These are phyloP conservation scores for Ctenomys sociabilis DNA, from an alignment of 2,113 vertebrate species.

Conservation along the genomic window DNA sequence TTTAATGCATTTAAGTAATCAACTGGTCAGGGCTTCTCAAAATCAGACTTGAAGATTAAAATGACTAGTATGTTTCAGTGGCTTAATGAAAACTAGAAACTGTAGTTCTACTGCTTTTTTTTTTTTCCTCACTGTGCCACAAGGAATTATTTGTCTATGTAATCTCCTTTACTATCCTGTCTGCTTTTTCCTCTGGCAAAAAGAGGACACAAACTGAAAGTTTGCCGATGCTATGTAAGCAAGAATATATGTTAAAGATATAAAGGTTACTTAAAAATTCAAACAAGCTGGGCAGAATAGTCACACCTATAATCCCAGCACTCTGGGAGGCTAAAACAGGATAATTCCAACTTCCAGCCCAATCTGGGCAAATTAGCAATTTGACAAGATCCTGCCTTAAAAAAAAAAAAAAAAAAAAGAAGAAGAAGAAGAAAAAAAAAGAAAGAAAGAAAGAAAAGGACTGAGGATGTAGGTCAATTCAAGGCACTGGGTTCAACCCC, in stretches of 20 bases:
- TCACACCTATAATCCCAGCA: background rate
- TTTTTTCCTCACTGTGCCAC: background rate
- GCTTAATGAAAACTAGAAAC: conserved; percentile 29
- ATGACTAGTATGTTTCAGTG: background rate
- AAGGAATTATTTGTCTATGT: background rate
- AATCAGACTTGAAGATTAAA: conserved; percentile 51
- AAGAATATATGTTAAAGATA: background rate
- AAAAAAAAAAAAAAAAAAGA: background rate
- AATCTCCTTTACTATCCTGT: background rate
- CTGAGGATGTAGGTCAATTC: background rate
- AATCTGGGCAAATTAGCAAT: background rate
- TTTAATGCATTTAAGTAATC: background rate
- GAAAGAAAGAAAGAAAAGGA: background rate
- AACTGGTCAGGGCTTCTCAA: background rate
- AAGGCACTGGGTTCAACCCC: background rate
- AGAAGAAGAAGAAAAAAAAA: background rate
- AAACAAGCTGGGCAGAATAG: background rate
- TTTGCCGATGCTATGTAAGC: background rate
- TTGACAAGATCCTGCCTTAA: background rate
- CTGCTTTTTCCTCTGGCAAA: background rate
- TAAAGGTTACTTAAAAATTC: conserved; percentile 42
- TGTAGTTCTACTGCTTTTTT: background rate
- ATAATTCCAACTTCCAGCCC: background rate
- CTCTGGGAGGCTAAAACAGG: background rate
- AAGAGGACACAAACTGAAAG: background rate